These are phyloP conservation scores for Montipora capricornis DNA, from an alignment of 64 coral and sea anemone species.

Conservation along the genomic window DNA sequence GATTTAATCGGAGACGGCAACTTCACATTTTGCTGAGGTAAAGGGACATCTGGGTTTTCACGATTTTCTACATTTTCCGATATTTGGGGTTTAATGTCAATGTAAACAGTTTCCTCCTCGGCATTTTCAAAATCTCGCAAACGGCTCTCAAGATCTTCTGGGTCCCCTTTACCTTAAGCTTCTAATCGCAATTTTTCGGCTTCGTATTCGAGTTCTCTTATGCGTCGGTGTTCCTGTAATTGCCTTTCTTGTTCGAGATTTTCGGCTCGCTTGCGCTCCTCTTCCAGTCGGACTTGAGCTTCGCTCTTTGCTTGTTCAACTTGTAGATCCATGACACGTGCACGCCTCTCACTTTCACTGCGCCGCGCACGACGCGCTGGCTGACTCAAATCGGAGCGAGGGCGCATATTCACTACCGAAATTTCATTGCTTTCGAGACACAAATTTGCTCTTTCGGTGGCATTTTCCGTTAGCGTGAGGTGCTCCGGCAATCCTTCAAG, in stretches of 20 bases:
- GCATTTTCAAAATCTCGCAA: constrained; percentile 55
- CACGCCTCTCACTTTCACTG: too few relatives aligned
- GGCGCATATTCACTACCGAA: too few relatives aligned
- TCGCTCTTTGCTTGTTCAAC: too few relatives aligned
- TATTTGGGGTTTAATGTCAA: constrained; percentile 16
- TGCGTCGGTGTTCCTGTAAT: constrained; percentile 1
- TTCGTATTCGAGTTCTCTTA: constrained; percentile 37
- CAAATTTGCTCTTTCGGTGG: too few relatives aligned
- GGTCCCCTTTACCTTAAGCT: constrained; percentile 45
- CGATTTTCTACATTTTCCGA: background rate
- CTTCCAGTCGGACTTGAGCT: too few relatives aligned
- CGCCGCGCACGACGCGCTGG: too few relatives aligned
- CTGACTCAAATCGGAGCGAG: too few relatives aligned
- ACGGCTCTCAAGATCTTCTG: constrained; percentile 34
- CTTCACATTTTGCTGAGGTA: constrained; percentile 13
- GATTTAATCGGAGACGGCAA: background rate
- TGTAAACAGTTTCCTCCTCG: constrained; percentile 7
- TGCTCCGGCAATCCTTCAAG: too few relatives aligned
- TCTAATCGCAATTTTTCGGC: constrained; percentile 30
- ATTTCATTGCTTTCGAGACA: too few relatives aligned
- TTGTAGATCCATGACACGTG: too few relatives aligned
- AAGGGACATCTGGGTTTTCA: background rate
- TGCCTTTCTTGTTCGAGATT: background rate
- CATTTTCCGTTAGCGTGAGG: too few relatives aligned
- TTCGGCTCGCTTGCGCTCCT: background rate